These are phyloP conservation scores for Parus major DNA, from an alignment of 2,113 vertebrate genomes.

Conservation along the genomic window DNA sequence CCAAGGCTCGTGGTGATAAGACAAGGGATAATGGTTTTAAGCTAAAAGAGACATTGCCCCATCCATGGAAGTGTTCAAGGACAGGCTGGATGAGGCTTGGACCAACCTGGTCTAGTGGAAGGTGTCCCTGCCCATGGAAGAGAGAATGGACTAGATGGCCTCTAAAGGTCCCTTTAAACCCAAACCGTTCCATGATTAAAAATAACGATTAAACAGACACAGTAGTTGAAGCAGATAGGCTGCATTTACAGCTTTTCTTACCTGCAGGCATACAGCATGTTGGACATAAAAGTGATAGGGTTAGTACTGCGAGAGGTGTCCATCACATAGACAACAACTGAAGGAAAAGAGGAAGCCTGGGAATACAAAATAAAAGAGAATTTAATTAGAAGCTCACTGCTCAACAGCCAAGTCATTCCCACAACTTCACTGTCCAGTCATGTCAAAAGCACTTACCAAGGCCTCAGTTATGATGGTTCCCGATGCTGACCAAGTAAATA, in stretches of 20 bases:
- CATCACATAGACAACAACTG: conserved; percentile 95
- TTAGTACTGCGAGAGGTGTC: conserved; percentile 94
- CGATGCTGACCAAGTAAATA: conserved; percentile 98
- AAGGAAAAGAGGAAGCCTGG: conserved; percentile 94
- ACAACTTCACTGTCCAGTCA: background rate
- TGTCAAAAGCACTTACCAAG: conserved; percentile 75
- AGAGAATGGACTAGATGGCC: fast-evolving
- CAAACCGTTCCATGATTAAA: background rate
- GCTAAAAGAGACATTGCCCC: background rate
- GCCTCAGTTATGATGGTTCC: conserved; percentile 97
- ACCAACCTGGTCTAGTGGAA: background rate
- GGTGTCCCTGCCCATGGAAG: fast-evolving
- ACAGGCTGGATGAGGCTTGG: fast-evolving
- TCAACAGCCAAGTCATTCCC: background rate
- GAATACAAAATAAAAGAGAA: background rate
- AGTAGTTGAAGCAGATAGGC: background rate
- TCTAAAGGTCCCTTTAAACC: background rate
- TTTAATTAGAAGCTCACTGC: background rate
- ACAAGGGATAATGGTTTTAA: background rate
- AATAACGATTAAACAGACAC: background rate
- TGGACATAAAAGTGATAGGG: conserved; percentile 98
- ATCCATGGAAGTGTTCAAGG: background rate
- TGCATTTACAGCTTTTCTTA: conserved; percentile 51
- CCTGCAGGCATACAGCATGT: conserved; percentile 99
- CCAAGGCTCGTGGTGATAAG: background rate